Evolutionary conservation across 1,140 invertebrate species (phyloP), one percentile per base, ranked within the genome.

Genomic region (Grapholita molesta): DNA sequence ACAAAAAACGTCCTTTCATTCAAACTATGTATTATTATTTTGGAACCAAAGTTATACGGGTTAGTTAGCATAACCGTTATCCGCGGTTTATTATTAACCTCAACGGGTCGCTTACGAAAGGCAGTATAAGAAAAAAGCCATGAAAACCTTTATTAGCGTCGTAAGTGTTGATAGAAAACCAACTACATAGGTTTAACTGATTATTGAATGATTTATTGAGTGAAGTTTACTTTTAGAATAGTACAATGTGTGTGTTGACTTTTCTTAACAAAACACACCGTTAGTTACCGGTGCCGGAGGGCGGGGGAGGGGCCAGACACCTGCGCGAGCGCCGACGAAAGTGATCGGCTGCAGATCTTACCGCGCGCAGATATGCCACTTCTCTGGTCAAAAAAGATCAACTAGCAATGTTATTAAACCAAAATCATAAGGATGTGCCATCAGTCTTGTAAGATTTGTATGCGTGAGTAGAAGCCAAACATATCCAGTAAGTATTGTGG

Each of bases 241-340:
- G 70, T 70, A 69, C 69, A 74, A 74, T 73, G 66, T 67, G 48
- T 71, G 65, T 76, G 73, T 78, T 79, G 72, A 77, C 70, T 81
- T 83, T 82, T 82, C 78, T 82, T 82, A 78, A 86, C 79, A 83
- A 85, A 85, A 83, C 82, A 69, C 77, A 87, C 83, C 83, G 85
- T 85, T 84, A 87, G 24, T 28, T 64, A 55, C 53, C 65, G 64
- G 52, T 30, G 68, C 64, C 68, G 69, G 68, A 67, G 23, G 64
- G 61, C 21, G 55, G 32, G 65, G 33, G 69, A 65, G 68, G 64
- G 70, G 66, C 69, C 67, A 66, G 64, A 57, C 69, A 79, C 84
- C 76, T 84, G 80, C 80, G 78, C 78, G 74, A 73, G 73, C 78
- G 74, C 71, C 76, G 79, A 77, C 75, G 76, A 85, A 83, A 86